Conservation (phyloP, 2,113 vertebrate species). For the Euleptes europaea region DNA sequence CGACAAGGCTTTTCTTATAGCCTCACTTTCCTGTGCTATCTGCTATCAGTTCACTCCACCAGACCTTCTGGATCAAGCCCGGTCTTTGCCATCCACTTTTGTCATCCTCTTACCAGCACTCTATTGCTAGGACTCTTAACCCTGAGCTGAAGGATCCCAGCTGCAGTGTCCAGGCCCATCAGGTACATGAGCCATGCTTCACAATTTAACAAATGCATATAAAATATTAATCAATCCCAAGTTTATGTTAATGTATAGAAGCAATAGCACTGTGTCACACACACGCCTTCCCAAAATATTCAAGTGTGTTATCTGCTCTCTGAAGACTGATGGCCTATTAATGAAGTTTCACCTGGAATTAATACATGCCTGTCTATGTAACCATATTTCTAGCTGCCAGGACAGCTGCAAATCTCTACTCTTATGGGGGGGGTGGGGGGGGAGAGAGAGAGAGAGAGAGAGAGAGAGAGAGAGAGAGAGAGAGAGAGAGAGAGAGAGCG, state of each 20-base stretch:
- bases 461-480: no score
- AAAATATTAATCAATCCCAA: not conserved
- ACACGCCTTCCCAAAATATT: not conserved
- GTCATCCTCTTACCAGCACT: not conserved
- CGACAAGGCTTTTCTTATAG: not conserved
- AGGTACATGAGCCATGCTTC: not conserved
- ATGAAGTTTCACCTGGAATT: constrained; percentile 3
- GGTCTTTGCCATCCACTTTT: not conserved
- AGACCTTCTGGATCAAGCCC: not conserved
- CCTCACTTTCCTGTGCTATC: not conserved
- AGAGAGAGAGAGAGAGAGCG: no score
- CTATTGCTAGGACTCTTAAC: not conserved
- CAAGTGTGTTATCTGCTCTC: not conserved
- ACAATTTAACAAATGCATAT: not conserved
- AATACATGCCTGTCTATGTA: not conserved
- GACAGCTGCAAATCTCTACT: not conserved
- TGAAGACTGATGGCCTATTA: not conserved
- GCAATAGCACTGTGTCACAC: not conserved
- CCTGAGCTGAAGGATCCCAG: not conserved
- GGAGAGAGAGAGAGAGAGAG: no score
- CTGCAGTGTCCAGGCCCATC: not conserved
- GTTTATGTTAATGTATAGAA: not conserved
- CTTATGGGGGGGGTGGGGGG: no score
- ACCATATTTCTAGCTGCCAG: constrained; percentile 25
- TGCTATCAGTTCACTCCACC: not conserved